Conservation (phyloP, 2,888 invertebrate genomes). For the Rapana venosa region DNA sequence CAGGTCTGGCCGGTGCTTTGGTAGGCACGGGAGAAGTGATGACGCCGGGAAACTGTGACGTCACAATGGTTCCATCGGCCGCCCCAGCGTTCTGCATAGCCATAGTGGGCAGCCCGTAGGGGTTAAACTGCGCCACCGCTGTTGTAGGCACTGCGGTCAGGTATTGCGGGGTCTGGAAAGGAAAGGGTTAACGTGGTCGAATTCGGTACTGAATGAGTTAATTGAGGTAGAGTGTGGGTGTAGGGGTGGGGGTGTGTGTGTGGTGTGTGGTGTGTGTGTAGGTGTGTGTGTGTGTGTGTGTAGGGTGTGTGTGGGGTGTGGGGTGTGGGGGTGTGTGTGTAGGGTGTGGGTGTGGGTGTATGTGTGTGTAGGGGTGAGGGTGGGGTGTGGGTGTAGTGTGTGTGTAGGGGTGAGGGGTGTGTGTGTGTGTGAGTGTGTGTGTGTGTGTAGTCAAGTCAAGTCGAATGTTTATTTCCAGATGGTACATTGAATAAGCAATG, state of each 20-base stretch:
- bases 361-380: conserved; percentile 61
- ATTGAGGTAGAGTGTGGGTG: no score
- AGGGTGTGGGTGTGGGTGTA: conserved; percentile 55
- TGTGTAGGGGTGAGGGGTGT: no score
- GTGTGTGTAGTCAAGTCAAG: no score
- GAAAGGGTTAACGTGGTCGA: neutral
- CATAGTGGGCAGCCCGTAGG: conserved; percentile 58
- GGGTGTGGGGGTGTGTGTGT: conserved; percentile 37
- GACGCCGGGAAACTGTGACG: conserved; percentile 62
- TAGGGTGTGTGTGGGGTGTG: neutral
- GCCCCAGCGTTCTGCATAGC: conserved; percentile 57
- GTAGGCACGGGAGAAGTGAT: conserved; percentile 55
- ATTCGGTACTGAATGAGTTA: neutral
- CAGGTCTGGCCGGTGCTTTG: conserved; percentile 82
- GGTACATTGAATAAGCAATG: no score
- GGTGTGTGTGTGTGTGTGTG: no score
- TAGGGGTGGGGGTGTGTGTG: neutral
- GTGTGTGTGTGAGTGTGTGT: no score
- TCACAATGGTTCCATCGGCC: conserved; percentile 56
- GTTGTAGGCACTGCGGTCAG: conserved; percentile 61
- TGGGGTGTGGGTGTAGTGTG: conserved; percentile 55
- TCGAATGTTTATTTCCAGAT: no score
- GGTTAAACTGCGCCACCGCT: conserved; percentile 58
- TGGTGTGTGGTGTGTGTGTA: neutral
- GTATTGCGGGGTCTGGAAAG: conserved; percentile 65